Percentiles rank a stretch among this genome's conserved stretches.
phyloP scores from a whole-genome alignment of 2,888 invertebrate genomes.

The Sinodicranocentrus sp. region DNA sequence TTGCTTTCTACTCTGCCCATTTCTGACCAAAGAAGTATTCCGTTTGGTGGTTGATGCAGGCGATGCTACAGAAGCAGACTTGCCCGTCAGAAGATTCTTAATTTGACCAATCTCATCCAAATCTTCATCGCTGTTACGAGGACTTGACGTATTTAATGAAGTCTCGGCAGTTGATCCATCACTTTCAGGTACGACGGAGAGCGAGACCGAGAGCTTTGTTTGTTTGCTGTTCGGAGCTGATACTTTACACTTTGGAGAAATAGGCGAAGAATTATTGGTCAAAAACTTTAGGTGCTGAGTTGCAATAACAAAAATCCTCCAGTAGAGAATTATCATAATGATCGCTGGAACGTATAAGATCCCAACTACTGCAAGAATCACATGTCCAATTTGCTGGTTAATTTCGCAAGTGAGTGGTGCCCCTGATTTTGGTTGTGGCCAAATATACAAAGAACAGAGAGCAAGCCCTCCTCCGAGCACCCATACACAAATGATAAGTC shows the following conservation, averaged over 20 bases:
- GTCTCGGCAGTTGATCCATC: background rate
- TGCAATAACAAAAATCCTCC: conserved; percentile 63
- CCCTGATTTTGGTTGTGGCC: conserved; percentile 38
- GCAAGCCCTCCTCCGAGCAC: conserved; percentile 38
- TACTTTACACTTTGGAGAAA: conserved; percentile 23
- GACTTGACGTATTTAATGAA: background rate
- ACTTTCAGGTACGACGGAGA: background rate
- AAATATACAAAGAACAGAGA: conserved; percentile 51
- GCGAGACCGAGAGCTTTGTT: background rate
- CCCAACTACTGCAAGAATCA: conserved; percentile 65
- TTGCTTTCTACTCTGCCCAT: conserved; percentile 48
- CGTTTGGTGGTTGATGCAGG: background rate
- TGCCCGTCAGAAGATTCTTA: too few relatives aligned
- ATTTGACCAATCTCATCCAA: background rate
- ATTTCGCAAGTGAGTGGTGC: conserved; percentile 46
- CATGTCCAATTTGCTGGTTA: conserved; percentile 68
- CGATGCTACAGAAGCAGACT: too few relatives aligned
- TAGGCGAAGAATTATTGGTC: conserved; percentile 7
- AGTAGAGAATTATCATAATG: conserved; percentile 69
- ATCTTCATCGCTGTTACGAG: background rate
- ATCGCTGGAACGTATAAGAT: conserved; percentile 68
- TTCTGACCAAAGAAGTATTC: conserved; percentile 20
- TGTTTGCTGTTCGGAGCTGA: too few relatives aligned
- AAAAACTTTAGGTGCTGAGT: conserved; percentile 58
- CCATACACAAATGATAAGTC: conserved; percentile 64